phyloP scores from a whole-genome alignment of 1,140 invertebrate species.

The Penaeus indicus region DNA sequence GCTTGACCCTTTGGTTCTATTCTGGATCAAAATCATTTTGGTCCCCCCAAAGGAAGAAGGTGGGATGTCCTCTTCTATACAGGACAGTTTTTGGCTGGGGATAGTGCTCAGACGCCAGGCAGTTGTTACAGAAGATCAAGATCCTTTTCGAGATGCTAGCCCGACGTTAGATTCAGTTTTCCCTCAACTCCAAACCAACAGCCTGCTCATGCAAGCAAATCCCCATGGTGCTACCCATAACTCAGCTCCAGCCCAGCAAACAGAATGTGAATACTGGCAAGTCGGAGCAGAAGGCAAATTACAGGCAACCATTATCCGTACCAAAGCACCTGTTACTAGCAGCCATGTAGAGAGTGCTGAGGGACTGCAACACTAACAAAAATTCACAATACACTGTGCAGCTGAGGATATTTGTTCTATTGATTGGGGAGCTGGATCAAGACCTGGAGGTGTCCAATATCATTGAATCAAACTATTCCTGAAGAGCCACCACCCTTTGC shows the following conservation, averaged over 20 bases:
- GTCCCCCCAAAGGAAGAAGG: neutral
- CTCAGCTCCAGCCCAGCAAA: neutral
- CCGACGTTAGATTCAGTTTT: slow-evolving; percentile 4
- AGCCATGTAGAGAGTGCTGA: slow-evolving; percentile 42
- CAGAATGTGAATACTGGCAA: slow-evolving; percentile 14
- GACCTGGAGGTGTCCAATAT: slow-evolving; percentile 15
- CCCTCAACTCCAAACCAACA: slow-evolving; percentile 12
- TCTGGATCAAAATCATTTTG: slow-evolving; percentile 17
- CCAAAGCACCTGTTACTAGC: slow-evolving; percentile 48
- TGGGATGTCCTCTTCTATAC: slow-evolving; percentile 48
- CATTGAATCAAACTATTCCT: slow-evolving; percentile 51
- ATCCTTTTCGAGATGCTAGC: slow-evolving; percentile 56
- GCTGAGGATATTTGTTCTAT: slow-evolving; percentile 17
- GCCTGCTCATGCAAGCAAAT: neutral
- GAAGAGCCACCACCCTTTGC: slow-evolving; percentile 54
- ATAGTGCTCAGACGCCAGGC: neutral
- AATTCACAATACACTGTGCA: neutral
- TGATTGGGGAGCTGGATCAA: slow-evolving; percentile 41
- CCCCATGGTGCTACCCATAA: neutral
- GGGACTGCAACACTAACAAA: slow-evolving; percentile 26
- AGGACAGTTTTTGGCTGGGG: neutral
- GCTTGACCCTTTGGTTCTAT: slow-evolving; percentile 52
- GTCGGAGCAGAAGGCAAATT: slow-evolving; percentile 24
- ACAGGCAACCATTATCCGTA: slow-evolving; percentile 50
- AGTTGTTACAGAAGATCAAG: slow-evolving; percentile 17